Percentiles rank a stretch among this genome's conserved stretches.
phyloP scores from a whole-genome alignment of 2,113 vertebrate species.

The western clawed frog (Xenopus tropicalis) region DNA sequence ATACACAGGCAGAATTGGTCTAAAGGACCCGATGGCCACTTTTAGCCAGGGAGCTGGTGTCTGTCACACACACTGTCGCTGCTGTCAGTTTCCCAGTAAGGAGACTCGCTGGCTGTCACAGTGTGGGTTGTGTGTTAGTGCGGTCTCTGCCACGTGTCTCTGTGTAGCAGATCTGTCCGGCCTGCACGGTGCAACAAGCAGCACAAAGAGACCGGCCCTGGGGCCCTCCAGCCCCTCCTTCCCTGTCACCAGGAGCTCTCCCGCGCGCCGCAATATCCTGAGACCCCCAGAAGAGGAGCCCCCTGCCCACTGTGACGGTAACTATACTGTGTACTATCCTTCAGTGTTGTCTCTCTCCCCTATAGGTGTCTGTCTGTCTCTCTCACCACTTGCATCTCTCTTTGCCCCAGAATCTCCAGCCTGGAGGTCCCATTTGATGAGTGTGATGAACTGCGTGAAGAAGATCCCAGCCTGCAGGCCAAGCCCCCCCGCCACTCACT shows the following conservation, averaged over 20 bases:
- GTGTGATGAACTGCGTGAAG: slow-evolving; percentile 55
- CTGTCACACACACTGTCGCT: too few species aligned
- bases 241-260: background rate
- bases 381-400: background rate
- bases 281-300: slow-evolving; percentile 8
- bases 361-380: background rate
- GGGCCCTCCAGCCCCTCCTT: slow-evolving; percentile 5
- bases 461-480: slow-evolving; percentile 11
- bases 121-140: too few species aligned
- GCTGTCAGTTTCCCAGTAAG: too few species aligned
- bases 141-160: background rate
- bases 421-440: slow-evolving; percentile 49
- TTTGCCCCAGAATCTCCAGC: slow-evolving; percentile 20
- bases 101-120: background rate
- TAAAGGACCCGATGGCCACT: too few species aligned
- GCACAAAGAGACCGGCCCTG: slow-evolving; percentile 1
- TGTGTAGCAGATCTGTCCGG: slow-evolving; percentile 6
- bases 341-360: background rate
- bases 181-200: background rate
- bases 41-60: too few species aligned
- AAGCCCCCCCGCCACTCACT: background rate
- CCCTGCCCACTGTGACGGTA: background rate
- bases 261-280: background rate
- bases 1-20: too few species aligned
- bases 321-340: too few species aligned